These are phyloP conservation scores for Tenrec ecaudatus DNA, from an alignment of 2,113 vertebrate genomes.

Conservation along the genomic window DNA sequence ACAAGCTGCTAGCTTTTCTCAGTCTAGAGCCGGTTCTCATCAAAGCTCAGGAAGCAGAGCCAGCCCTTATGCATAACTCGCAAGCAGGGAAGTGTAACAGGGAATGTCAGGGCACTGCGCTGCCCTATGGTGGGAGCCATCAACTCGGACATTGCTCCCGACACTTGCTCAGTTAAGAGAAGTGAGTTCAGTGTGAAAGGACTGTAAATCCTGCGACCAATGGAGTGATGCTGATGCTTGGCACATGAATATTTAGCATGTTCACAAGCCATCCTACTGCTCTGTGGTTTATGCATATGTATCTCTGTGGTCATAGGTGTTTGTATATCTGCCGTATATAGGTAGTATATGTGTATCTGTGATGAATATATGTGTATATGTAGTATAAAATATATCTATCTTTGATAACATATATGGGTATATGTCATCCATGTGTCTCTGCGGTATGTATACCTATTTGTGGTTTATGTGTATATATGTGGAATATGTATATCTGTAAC, in stretches of 20 bases:
- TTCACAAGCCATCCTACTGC: not conserved
- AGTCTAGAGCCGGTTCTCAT: slow-evolving; percentile 18
- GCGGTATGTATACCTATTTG: too few relatives aligned
- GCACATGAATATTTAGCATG: not conserved
- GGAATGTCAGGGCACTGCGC: not conserved
- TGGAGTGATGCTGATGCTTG: not conserved
- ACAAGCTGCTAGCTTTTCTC: not conserved
- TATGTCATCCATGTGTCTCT: too few relatives aligned
- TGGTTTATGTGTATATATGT: too few relatives aligned
- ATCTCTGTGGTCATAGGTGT: not conserved
- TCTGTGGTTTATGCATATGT: not conserved
- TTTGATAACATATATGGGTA: too few relatives aligned
- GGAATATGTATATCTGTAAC: too few relatives aligned
- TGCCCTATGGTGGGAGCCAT: slow-evolving; percentile 50
- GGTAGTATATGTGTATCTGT: too few relatives aligned
- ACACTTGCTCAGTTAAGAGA: slow-evolving; percentile 50
- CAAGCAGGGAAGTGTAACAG: slow-evolving; percentile 11
- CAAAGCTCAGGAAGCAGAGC: slow-evolving; percentile 14
- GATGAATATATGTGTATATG: too few relatives aligned
- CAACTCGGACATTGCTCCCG: slow-evolving; percentile 47
- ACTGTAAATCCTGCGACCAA: slow-evolving; percentile 5
- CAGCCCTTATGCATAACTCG: slow-evolving; percentile 54
- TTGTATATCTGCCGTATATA: not conserved
- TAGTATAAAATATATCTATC: too few relatives aligned
- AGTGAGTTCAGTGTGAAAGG: slow-evolving; percentile 27